phyloP scores from a whole-genome alignment of 2,113 vertebrate species.

The Oryzias javanicus region DNA sequence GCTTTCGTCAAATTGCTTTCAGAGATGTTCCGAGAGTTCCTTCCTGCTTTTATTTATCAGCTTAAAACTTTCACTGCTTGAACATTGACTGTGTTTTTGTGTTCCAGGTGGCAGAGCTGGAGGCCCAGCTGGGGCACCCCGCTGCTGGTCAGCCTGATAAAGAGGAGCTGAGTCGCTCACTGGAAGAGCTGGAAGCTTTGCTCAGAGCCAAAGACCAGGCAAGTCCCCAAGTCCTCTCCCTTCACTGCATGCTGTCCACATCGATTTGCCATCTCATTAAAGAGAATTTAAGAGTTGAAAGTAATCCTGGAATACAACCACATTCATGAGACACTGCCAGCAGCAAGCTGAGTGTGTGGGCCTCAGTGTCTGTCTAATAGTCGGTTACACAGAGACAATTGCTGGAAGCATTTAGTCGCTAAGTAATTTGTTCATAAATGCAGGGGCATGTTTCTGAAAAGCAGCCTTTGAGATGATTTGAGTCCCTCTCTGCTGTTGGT shows the following conservation, averaged over 20 bases:
- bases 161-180: slow-evolving; percentile 77
- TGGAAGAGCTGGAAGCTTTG: slow-evolving; percentile 86
- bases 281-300: slow-evolving; percentile 2
- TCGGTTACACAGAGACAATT: neutral
- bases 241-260: slow-evolving; percentile 3
- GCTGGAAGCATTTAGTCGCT: slow-evolving; percentile 1
- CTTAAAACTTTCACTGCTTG: neutral
- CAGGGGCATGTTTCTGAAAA: slow-evolving; percentile 1
- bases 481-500: no score
- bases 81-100: slow-evolving; percentile 9
- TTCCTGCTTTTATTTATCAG: no score
- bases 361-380: slow-evolving; percentile 5
- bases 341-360: neutral
- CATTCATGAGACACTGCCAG: neutral
- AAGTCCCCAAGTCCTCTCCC: slow-evolving; percentile 17
- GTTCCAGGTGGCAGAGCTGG: slow-evolving; percentile 87
- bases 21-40: neutral
- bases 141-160: slow-evolving; percentile 65
- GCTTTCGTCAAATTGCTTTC: neutral
- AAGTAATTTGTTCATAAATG: neutral
- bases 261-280: neutral
- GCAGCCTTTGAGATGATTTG: no score
- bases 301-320: neutral
- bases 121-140: slow-evolving; percentile 77
- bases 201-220: slow-evolving; percentile 91